phyloP scores from a whole-genome alignment of 1,140 invertebrate species.

The Sycobia sp. region DNA sequence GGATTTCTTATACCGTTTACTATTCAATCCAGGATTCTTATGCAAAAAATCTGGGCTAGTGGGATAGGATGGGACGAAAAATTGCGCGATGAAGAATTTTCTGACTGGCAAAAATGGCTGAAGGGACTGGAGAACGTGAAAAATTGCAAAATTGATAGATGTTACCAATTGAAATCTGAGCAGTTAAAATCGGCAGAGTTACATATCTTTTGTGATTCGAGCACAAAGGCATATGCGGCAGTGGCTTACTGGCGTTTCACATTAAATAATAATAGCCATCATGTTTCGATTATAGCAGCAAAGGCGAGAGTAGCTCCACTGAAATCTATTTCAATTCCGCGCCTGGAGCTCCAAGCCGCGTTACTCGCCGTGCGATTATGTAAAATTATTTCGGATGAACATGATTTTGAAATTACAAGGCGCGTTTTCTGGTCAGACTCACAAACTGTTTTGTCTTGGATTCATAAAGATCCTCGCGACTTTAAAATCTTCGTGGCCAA shows the following conservation, averaged over 20 bases:
- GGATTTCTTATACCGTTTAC: no score
- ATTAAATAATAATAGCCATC: neutral
- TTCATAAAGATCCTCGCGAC: neutral
- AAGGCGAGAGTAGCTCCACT: constrained; percentile 14
- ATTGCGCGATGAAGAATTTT: neutral
- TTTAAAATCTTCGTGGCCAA: constrained; percentile 1
- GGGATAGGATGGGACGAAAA: constrained; percentile 27
- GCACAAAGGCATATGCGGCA: neutral
- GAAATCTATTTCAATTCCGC: no score
- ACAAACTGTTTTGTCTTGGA: constrained; percentile 3
- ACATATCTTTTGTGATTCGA: constrained; percentile 11
- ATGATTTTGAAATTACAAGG: neutral
- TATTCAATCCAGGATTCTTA: no score
- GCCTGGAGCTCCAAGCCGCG: no score
- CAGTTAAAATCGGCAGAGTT: neutral
- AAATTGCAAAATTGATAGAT: neutral
- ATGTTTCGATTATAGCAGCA: neutral
- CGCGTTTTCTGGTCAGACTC: constrained; percentile 6
- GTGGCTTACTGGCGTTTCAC: constrained; percentile 19
- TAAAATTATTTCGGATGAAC: neutral
- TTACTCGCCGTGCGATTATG: neutral
- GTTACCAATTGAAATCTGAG: neutral
- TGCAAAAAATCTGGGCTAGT: constrained; percentile 47
- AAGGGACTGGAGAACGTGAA: neutral
- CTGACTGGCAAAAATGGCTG: neutral